Evolutionary conservation across 2,888 invertebrate species (phyloP).

Genomic region (Lissonota sp.): DNA sequence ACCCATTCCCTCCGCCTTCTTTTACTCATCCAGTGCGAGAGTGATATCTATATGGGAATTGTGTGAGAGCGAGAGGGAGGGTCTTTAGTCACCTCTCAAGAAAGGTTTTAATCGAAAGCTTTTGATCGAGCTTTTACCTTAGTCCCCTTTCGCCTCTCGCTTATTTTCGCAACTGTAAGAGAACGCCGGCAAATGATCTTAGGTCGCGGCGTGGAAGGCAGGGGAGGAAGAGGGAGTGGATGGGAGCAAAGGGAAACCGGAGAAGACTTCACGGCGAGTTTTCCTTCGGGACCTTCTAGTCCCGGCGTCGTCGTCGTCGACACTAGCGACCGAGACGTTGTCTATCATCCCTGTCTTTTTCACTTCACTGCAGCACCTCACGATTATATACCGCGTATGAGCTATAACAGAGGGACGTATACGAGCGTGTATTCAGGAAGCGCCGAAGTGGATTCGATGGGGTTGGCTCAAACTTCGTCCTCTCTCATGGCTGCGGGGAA

Average conservation of each 20-base stretch:
- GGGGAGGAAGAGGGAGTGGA: not conserved
- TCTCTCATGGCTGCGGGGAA: conserved; percentile 22
- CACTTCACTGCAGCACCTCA: conserved; percentile 34
- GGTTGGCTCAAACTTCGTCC: conserved; percentile 45
- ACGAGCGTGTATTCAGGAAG: not conserved
- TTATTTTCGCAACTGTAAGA: not conserved
- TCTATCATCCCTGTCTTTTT: conserved; percentile 31
- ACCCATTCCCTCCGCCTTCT: too few species aligned
- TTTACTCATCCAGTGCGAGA: too few species aligned
- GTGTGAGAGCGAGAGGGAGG: too few species aligned
- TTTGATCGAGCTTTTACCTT: conserved; percentile 31
- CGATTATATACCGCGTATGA: conserved; percentile 41
- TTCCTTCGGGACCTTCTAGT: conserved; percentile 26
- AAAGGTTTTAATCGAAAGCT: too few species aligned
- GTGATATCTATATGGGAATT: too few species aligned
- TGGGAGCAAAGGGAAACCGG: conserved; percentile 18
- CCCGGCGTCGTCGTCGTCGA: conserved; percentile 16
- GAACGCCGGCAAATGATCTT: conserved; percentile 11
- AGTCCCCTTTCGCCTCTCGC: not conserved
- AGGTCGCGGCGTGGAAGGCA: conserved; percentile 24
- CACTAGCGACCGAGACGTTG: conserved; percentile 11
- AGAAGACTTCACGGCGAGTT: conserved; percentile 31
- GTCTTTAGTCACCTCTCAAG: too few species aligned
- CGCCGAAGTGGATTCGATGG: conserved; percentile 17
- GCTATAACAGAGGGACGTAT: not conserved